Base-by-base conservation (phyloP, 2,888 invertebrate genomes). In the Eupithecia dodoneata region DNA sequence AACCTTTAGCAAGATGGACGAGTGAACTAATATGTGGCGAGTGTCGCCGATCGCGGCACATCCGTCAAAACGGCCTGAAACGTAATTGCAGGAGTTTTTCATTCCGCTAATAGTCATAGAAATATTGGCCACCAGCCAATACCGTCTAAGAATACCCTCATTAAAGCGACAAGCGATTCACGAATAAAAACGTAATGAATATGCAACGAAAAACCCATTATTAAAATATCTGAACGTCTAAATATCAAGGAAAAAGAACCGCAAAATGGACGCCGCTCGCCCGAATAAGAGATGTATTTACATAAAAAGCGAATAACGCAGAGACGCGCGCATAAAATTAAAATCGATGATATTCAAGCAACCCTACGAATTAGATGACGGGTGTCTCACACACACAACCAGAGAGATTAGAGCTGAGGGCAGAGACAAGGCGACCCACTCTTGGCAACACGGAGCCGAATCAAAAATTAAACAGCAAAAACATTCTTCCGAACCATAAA, bases 271-370 rank as follows among this genome's bases (percentile, higher is more conserved):
- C 89, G 92, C 88, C 90, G 88, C 91, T 90, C 92, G 90, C 88
- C 91, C 89, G 90, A 91, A 90, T 89, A 92, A 93, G 92, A 92
- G 92, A 91, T 92, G 89, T 93, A 95, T 95, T 95, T 94, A 94
- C 94, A 95, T 95, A 94, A 94, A 94, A 95, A 94, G 92, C 93
- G 93, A 94, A 95, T 94, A 94, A 92, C 91, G 90, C 87, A 85
- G 93, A 93, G 94, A 94, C 91, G 94, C 91, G 94, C 90, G 94
- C 94, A 94, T 95, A 94, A 94, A 93, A 95, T 95, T 95, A 94
- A 94, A 94, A 94, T 94, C 94, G 94, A 95, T 94, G 93, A 92
- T 91, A 90, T 91, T 92, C 91, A 92, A 94, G 94, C 94, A 92
- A 94, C 94, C 94, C 94, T 93, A 90, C 93, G 92, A 94, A 94